These are phyloP conservation scores for Ivindomyrus marchei DNA, from an alignment of 2,113 vertebrate genomes.

Conservation along the genomic window DNA sequence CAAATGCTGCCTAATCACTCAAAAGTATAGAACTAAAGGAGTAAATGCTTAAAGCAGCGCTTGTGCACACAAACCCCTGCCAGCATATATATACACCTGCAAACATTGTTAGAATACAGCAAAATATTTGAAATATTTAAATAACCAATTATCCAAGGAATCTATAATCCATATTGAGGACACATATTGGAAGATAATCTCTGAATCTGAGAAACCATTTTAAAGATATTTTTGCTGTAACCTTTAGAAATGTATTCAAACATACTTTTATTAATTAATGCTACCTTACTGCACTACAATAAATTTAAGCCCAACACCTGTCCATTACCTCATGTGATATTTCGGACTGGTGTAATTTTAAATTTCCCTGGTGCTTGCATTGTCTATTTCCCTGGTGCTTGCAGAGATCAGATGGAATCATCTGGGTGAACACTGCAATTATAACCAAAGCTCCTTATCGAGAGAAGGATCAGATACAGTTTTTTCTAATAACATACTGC, in stretches of 20 bases:
- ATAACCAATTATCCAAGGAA: not conserved
- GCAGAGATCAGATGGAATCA: slow-evolving; percentile 66
- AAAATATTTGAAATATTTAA: not conserved
- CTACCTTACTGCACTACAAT: not conserved
- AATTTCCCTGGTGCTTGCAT: slow-evolving; percentile 48
- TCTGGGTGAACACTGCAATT: slow-evolving; percentile 64
- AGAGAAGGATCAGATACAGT: slow-evolving; percentile 65
- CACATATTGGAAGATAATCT: not conserved
- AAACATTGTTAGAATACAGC: not conserved
- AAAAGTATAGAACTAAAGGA: slow-evolving; percentile 56
- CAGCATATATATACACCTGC: slow-evolving; percentile 12
- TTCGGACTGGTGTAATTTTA: slow-evolving; percentile 43
- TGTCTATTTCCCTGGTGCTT: slow-evolving; percentile 57
- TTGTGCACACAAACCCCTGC: slow-evolving; percentile 28
- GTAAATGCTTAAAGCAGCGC: slow-evolving; percentile 46
- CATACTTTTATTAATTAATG: not conserved
- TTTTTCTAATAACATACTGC: slow-evolving; percentile 53
- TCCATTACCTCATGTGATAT: slow-evolving; percentile 47
- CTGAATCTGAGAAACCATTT: not conserved
- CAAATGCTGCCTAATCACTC: slow-evolving; percentile 59
- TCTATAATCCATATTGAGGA: not conserved
- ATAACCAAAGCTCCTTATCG: slow-evolving; percentile 69
- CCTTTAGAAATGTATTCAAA: not conserved
- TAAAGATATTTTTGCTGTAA: not conserved
- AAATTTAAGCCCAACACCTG: slow-evolving; percentile 32